A percentile compares a stretch with the other conserved stretches of the same genome.
phyloP scores from a whole-genome alignment of 2,888 invertebrate species.

The Prenolepis imparis region DNA sequence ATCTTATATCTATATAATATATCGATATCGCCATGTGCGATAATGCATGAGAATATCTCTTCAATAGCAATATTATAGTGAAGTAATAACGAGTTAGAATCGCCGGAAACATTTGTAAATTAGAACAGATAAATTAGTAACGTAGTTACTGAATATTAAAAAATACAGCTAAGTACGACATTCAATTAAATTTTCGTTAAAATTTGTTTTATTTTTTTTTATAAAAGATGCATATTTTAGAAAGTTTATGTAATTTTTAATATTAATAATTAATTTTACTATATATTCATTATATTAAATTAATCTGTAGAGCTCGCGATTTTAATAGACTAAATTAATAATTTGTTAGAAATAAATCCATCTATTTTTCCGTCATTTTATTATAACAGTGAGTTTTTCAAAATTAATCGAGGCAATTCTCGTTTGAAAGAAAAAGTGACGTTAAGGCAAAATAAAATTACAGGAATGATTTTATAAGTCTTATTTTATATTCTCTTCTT shows the following conservation, averaged over 20 bases:
- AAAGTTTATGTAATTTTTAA: background rate
- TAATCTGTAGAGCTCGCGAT: background rate
- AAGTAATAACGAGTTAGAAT: background rate
- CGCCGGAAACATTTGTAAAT: background rate
- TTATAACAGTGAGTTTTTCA: background rate
- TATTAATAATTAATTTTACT: background rate
- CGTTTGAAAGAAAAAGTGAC: background rate
- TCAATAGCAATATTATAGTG: slow-evolving; percentile 40
- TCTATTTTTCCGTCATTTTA: background rate
- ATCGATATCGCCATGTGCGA: slow-evolving; percentile 22
- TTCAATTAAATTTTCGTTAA: background rate
- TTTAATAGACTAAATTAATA: background rate
- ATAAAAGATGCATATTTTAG: background rate
- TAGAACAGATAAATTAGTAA: background rate
- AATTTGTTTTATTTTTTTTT: background rate
- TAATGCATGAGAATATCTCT: slow-evolving; percentile 50
- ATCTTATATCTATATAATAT: slow-evolving; percentile 47
- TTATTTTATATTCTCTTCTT: background rate
- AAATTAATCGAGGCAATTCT: background rate
- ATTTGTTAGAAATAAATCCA: background rate
- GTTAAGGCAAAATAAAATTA: background rate
- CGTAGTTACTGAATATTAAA: background rate
- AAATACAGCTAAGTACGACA: background rate
- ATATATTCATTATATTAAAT: background rate
- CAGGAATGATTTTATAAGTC: background rate